Evolutionary conservation across 2,113 vertebrate species (phyloP).

Genomic region (Pavo muticus): DNA sequence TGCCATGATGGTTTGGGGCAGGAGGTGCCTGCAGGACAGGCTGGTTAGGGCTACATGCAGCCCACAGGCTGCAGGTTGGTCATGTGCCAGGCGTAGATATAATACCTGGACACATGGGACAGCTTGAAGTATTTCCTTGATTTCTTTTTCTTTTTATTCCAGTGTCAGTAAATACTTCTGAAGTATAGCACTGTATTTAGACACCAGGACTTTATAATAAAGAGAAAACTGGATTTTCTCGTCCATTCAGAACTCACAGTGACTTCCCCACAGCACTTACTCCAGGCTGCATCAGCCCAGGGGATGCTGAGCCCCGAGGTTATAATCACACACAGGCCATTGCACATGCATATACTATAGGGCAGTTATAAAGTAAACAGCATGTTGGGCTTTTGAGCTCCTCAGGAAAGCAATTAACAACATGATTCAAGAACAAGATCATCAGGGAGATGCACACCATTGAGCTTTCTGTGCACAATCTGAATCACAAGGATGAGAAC

Average conservation of each 20-base stretch:
- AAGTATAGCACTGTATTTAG: neutral
- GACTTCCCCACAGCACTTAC: neutral
- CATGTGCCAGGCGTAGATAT: neutral
- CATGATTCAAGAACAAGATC: neutral
- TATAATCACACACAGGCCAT: neutral
- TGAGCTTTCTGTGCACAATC: neutral
- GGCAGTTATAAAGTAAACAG: neutral
- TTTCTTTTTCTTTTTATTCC: neutral
- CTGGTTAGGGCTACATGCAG: too few relatives aligned
- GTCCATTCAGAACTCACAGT: neutral
- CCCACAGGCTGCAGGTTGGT: too few relatives aligned
- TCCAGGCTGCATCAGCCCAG: neutral
- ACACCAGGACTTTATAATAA: neutral
- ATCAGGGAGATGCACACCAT: neutral
- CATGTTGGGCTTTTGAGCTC: neutral
- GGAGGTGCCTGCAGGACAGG: too few relatives aligned
- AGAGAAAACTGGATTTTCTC: neutral
- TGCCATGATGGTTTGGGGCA: too few relatives aligned
- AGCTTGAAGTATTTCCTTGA: neutral
- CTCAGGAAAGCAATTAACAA: neutral
- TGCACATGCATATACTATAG: neutral
- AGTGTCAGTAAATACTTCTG: neutral
- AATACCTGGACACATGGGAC: neutral
- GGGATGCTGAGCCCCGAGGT: neutral
- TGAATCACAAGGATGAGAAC: neutral